Evolutionary conservation across 2,797 vertebrate species (phyloP).

Genomic region (Muscicapa comitata): DNA sequence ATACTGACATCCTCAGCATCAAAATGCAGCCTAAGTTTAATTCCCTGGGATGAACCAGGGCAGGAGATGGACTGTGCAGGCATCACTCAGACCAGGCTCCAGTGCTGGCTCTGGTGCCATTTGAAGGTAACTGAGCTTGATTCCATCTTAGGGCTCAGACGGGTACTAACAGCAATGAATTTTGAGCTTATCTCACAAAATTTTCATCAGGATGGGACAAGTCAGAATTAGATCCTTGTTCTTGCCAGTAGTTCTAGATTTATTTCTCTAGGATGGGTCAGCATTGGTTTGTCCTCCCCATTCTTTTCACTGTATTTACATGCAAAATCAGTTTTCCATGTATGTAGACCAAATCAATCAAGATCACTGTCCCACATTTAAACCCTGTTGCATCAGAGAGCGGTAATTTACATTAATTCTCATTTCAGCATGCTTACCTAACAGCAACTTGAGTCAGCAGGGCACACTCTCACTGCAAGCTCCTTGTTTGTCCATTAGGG

Average conservation of each 20-base stretch:
- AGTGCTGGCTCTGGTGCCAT: not conserved
- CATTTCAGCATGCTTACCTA: not conserved
- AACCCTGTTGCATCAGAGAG: not conserved
- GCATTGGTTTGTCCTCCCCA: not conserved
- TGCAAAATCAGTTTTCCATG: not conserved
- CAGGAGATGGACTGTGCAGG: not conserved
- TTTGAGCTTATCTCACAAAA: not conserved
- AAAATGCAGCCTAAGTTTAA: slow-evolving; percentile 8
- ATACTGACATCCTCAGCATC: not conserved
- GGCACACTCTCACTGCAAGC: not conserved
- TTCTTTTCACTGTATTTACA: not conserved
- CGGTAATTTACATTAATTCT: not conserved
- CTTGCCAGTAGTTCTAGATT: not conserved
- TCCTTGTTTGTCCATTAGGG: not conserved
- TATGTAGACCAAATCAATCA: not conserved
- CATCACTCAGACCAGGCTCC: not conserved
- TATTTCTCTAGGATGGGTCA: not conserved
- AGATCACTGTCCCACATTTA: not conserved
- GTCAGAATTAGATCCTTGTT: not conserved
- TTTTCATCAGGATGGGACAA: not conserved
- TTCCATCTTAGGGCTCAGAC: not conserved
- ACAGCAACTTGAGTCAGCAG: not conserved
- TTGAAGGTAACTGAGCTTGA: not conserved
- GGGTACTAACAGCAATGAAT: not conserved
- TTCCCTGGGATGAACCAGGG: not conserved